Base-by-base conservation (phyloP, 2,888 invertebrate genomes). In the Tetrapedia diversipes region DNA sequence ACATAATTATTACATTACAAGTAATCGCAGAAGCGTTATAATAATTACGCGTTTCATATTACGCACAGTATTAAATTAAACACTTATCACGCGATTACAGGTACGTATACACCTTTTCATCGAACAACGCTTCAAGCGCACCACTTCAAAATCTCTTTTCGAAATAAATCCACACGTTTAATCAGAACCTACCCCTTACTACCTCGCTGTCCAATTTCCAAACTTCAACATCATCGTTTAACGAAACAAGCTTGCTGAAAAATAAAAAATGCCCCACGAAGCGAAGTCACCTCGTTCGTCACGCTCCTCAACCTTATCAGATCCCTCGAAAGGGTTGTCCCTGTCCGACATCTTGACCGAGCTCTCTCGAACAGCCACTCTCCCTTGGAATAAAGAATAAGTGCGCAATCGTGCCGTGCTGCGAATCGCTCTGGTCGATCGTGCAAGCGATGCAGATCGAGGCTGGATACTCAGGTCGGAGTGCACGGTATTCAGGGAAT, bases 401-500 rank as follows among this genome's bases (percentile, higher is more conserved):
- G 49, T 6, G 27, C 8, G 22, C n/a, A n/a, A n/a, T 49, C 4
- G 32, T 11, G 16, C 4, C 8, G 32, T 4, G 45, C 16, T 16
- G 41, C 16, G 16, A 41, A 16, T n/a, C n/a, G n/a, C n/a, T n/a
- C n/a, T n/a, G n/a, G n/a, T n/a, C n/a, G n/a, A n/a, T n/a, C 37
- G 16, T 41, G 54, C 32, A 34, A 37, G 16, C 34, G 34, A 54
- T 37, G 41, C n/a, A 2, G 37, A 29, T 54, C 59, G 37, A 67
- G 37, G 43, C 45, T 47, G 37, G 63, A 64, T 45, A 47, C 49
- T 47, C 27, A 8, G 11, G 16, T 10, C 61, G 27, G 7, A 4
- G 57, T n/a, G n/a, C 32, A 53, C 16, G 69, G 69, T 49, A 83
- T 81, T 74, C 70, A 41, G 24, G 19, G 78, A 67, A 83, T 74